phyloP scores from a whole-genome alignment of 64 coral and sea anemone genomes.

The Stylophora pistillata region DNA sequence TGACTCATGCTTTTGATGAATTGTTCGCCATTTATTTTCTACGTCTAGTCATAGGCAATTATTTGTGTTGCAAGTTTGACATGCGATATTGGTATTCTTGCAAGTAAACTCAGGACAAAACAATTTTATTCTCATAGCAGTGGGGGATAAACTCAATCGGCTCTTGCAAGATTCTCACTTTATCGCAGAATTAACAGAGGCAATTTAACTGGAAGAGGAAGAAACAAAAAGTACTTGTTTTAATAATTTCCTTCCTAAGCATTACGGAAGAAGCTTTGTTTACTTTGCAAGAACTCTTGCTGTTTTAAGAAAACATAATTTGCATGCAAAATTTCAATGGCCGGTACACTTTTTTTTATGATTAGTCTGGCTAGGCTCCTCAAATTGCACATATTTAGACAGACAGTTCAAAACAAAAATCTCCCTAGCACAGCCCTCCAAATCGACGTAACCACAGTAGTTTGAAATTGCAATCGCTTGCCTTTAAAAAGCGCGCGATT shows the following conservation, averaged over 20 bases:
- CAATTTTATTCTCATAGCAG: conserved; percentile 12
- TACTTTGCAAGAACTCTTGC: background rate
- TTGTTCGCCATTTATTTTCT: background rate
- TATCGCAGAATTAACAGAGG: background rate
- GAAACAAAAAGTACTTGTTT: background rate
- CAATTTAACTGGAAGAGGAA: background rate
- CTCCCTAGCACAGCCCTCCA: background rate
- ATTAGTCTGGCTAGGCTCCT: no score
- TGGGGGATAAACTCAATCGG: background rate
- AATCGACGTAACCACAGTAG: background rate
- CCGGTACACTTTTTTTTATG: background rate
- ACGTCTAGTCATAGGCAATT: background rate
- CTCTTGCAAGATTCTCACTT: background rate
- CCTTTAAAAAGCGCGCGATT: no score
- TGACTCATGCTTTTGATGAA: background rate
- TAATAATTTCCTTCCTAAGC: background rate
- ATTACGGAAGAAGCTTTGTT: background rate
- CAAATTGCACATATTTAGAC: background rate
- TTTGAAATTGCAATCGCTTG: no score
- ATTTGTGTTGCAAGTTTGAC: background rate
- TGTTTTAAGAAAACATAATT: background rate
- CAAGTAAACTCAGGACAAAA: background rate
- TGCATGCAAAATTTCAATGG: background rate
- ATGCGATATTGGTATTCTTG: background rate
- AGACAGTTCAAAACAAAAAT: background rate